Percentiles rank a stretch among this genome's conserved stretches.
phyloP scores from a whole-genome alignment of 2,113 vertebrate genomes.

The Bombycilla garrulus region DNA sequence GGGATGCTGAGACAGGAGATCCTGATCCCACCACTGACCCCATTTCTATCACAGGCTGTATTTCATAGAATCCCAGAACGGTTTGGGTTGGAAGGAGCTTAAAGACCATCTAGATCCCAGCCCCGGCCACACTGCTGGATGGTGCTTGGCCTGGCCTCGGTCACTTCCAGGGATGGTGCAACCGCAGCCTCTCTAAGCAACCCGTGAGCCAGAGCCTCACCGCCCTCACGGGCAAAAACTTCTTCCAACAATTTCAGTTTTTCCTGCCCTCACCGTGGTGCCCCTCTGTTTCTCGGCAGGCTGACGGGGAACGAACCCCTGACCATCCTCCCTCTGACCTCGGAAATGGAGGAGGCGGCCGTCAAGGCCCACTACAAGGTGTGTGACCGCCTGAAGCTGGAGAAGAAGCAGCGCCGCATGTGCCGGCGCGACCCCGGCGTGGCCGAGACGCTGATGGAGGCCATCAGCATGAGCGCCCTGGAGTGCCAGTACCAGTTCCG shows the following conservation, averaged over 20 bases:
- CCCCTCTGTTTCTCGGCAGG: constrained; percentile 58
- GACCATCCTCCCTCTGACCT: constrained; percentile 93
- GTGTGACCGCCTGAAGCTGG: constrained; percentile 96
- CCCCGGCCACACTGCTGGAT: not conserved
- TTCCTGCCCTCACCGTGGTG: accelerated
- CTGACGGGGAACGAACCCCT: constrained; percentile 95
- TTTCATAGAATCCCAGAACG: not conserved
- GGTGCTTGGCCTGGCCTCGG: too few relatives aligned
- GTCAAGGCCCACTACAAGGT: constrained; percentile 93
- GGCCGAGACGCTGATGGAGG: constrained; percentile 93
- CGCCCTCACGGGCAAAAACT: accelerated
- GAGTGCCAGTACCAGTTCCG: constrained; percentile 99
- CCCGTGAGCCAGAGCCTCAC: not conserved
- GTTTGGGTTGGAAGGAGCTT: not conserved
- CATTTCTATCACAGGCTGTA: accelerated
- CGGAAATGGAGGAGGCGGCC: constrained; percentile 86
- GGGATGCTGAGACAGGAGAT: not conserved
- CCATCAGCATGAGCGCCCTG: constrained; percentile 93
- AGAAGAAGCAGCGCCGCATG: constrained; percentile 97
- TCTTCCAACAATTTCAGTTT: accelerated
- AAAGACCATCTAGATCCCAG: not conserved
- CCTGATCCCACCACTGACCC: accelerated
- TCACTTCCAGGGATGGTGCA: not conserved
- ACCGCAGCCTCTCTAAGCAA: not conserved
- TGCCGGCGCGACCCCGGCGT: constrained; percentile 95